Evolutionary conservation across 2,888 invertebrate genomes (phyloP).

Genomic region (Caenorhabditis sp.): DNA sequence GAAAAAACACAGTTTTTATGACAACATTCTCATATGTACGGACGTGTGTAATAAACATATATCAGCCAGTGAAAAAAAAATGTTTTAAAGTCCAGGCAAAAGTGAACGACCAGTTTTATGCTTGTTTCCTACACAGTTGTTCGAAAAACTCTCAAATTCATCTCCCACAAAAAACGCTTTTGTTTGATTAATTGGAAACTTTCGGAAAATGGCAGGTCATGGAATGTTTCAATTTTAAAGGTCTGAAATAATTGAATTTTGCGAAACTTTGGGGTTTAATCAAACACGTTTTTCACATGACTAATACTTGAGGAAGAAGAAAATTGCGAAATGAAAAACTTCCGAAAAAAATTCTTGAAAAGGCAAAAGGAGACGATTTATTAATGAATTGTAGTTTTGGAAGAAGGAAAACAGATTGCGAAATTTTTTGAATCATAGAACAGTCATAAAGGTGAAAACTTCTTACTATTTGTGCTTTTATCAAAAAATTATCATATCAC

Average conservation of each 20-base stretch:
- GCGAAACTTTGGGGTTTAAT: neutral
- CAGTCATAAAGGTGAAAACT: too few species aligned
- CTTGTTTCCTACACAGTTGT: neutral
- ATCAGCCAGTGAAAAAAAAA: neutral
- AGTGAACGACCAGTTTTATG: neutral
- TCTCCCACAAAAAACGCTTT: neutral
- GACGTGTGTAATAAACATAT: neutral
- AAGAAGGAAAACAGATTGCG: too few species aligned
- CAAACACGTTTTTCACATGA: too few species aligned
- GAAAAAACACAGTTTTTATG: neutral
- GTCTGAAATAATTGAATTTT: neutral
- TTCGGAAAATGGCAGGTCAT: neutral
- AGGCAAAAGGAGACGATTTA: too few species aligned
- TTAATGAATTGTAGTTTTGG: too few species aligned
- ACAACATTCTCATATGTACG: neutral
- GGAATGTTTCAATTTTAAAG: neutral
- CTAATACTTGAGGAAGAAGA: too few species aligned
- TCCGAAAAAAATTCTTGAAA: too few species aligned
- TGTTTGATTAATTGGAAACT: neutral
- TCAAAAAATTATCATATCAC: too few species aligned
- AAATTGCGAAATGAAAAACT: too few species aligned
- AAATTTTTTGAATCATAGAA: too few species aligned
- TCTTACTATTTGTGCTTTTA: too few species aligned
- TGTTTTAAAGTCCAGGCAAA: neutral
- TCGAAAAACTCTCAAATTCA: neutral